Evolutionary conservation across 2,113 vertebrate genomes (phyloP).

Genomic region (Semicossyphus pulcher): DNA sequence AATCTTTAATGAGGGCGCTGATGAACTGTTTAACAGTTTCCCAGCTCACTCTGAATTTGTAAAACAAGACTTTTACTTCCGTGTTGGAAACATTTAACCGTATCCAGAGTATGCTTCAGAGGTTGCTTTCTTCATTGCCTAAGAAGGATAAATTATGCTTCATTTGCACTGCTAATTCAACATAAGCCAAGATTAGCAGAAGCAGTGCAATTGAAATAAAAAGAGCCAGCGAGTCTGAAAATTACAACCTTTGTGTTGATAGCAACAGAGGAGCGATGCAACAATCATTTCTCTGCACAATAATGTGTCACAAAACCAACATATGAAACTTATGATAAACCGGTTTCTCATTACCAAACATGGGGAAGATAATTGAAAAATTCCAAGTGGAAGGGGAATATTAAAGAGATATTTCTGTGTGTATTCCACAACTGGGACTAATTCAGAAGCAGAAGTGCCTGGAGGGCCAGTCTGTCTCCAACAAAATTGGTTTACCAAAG

Average conservation of each 20-base stretch:
- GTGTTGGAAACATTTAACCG: conserved; percentile 38
- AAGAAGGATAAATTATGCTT: conserved; percentile 52
- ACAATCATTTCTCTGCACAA: conserved; percentile 41
- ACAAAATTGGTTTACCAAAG: conserved; percentile 79
- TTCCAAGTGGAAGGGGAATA: conserved; percentile 75
- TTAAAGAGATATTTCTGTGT: conserved; percentile 78
- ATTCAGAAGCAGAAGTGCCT: conserved; percentile 78
- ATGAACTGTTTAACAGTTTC: conserved; percentile 36
- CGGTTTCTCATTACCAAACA: conserved; percentile 76
- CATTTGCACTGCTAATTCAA: conserved; percentile 61
- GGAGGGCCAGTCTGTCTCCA: conserved; percentile 72
- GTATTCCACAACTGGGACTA: conserved; percentile 79
- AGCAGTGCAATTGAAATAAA: conserved; percentile 40
- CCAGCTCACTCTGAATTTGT: conserved; percentile 22
- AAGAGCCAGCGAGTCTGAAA: conserved; percentile 33
- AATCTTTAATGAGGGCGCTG: conserved; percentile 9
- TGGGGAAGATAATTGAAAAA: conserved; percentile 77
- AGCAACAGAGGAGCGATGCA: conserved; percentile 25
- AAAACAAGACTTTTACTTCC: conserved; percentile 22
- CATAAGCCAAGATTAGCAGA: conserved; percentile 58
- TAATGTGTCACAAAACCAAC: conserved; percentile 68
- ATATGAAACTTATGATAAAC: conserved; percentile 68
- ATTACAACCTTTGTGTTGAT: conserved; percentile 51
- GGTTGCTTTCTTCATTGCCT: conserved; percentile 26
- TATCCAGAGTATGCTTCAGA: conserved; percentile 40